Evolutionary conservation across 2,797 vertebrate species (phyloP).

Genomic region (Lophotriccus pileatus): DNA sequence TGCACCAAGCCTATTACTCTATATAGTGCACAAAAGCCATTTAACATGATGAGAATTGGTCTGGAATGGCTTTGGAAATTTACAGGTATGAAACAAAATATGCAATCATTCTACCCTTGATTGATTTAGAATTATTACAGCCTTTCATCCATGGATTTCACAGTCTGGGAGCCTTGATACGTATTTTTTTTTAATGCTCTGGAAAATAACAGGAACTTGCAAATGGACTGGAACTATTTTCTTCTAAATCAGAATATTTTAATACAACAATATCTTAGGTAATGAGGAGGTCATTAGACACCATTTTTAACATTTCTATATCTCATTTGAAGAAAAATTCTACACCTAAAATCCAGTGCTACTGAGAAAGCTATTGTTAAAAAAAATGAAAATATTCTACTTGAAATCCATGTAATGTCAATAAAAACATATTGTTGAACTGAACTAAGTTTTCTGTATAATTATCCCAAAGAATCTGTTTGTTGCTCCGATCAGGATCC

Average conservation of each 20-base stretch:
- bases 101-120: background rate
- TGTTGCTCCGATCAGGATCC: background rate
- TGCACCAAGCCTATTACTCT: slow-evolving; percentile 91
- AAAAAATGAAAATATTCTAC: background rate
- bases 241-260: background rate
- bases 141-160: background rate
- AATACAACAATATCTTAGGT: background rate
- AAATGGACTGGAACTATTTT: background rate
- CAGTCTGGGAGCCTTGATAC: background rate
- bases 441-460: background rate
- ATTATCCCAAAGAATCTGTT: background rate
- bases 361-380: background rate
- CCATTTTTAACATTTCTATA: background rate
- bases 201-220: background rate
- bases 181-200: background rate
- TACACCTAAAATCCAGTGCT: background rate
- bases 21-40: slow-evolving; percentile 87
- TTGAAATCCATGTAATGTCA: background rate
- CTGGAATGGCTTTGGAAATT: slow-evolving; percentile 90
- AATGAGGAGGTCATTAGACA: background rate
- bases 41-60: slow-evolving; percentile 87
- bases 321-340: background rate
- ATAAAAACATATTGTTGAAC: background rate
- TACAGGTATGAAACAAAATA: slow-evolving; percentile 79
- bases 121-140: background rate